Evolutionary conservation across 2,113 vertebrate genomes (phyloP).

Genomic region (Oceanites oceanicus): DNA sequence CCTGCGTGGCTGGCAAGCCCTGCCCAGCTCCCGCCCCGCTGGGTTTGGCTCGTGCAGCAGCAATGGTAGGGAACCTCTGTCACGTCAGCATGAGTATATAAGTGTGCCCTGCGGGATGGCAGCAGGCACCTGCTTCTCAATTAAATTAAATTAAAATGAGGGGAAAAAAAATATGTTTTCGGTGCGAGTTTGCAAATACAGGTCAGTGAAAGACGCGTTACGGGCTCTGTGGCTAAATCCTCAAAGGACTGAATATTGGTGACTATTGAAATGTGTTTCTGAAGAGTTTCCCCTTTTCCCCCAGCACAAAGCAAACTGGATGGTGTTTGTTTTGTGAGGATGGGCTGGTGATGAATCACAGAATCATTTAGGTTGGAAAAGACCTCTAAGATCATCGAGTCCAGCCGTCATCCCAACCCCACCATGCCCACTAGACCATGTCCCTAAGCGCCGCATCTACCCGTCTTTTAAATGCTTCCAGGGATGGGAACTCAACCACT

Average conservation of each 20-base stretch:
- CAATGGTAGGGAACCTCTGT: neutral
- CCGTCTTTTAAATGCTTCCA: too few species aligned
- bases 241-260: neutral
- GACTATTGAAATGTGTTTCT: neutral
- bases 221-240: neutral
- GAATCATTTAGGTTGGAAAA: too few species aligned
- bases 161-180: neutral
- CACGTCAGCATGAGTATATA: neutral
- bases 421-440: too few species aligned
- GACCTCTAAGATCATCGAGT: too few species aligned
- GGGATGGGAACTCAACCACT: too few species aligned
- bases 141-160: slow-evolving; percentile 7
- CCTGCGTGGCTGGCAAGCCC: neutral
- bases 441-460: too few species aligned
- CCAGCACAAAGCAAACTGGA: neutral
- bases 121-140: slow-evolving; percentile 29
- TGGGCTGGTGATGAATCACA: neutral
- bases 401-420: too few species aligned
- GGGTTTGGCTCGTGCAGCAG: neutral
- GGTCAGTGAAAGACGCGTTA: neutral
- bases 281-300: neutral
- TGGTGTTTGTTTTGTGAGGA: neutral
- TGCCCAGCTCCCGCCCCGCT: neutral
- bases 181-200: neutral
- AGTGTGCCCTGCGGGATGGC: neutral